phyloP scores from a whole-genome alignment of 2,797 vertebrate genomes.

The Peromyscus eremicus region DNA sequence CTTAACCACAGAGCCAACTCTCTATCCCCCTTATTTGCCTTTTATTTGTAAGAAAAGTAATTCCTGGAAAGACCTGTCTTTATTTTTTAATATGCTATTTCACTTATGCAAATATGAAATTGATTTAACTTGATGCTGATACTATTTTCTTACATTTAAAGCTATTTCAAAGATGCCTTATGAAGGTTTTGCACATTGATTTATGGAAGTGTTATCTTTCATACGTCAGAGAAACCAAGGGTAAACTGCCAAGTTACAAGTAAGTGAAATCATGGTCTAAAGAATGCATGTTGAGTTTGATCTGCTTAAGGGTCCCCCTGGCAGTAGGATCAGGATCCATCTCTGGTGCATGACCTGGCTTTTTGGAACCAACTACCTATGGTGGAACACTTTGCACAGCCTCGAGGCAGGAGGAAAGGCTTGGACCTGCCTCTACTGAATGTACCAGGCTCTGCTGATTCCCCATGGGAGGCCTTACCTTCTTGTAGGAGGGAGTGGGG shows the following conservation, averaged over 20 bases:
- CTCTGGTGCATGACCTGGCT: no score
- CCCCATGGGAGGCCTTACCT: no score
- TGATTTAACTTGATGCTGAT: conserved; percentile 78
- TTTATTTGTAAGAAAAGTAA: conserved; percentile 58
- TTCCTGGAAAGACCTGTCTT: conserved; percentile 34
- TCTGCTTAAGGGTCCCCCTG: no score
- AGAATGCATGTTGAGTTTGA: neutral
- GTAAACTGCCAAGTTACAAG: conserved; percentile 99
- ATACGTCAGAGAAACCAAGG: conserved; percentile 99
- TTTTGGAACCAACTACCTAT: no score
- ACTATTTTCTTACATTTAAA: conserved; percentile 87
- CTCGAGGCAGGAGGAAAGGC: no score
- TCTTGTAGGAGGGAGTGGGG: no score
- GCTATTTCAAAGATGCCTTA: conserved; percentile 99
- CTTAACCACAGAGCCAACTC: neutral
- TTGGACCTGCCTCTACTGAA: no score
- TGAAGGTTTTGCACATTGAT: conserved; percentile 99
- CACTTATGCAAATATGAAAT: conserved; percentile 66
- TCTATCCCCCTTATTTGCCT: neutral
- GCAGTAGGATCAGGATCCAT: no score
- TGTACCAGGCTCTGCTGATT: no score
- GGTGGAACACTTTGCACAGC: no score
- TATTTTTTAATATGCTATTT: conserved; percentile 67
- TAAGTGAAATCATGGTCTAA: conserved; percentile 88
- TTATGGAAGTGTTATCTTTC: conserved; percentile 99